Percentiles rank a stretch among this genome's conserved stretches.
These are phyloP conservation scores for Enteromius mattozi DNA, from an alignment of 2,797 vertebrate species.

Conservation along the genomic window DNA sequence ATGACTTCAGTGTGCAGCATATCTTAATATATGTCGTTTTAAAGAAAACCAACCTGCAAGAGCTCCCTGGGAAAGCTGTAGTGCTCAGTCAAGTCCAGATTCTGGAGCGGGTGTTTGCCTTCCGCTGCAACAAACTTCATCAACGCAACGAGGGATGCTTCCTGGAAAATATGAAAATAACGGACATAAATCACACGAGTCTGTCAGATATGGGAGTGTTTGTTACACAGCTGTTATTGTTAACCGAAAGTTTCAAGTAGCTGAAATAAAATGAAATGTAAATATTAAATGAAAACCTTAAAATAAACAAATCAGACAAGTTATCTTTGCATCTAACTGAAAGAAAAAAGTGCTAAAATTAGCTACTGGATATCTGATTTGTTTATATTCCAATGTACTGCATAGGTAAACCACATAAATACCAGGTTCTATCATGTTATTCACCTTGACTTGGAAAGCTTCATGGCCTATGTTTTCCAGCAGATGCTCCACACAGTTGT, in stretches of 20 bases:
- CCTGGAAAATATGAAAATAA: slow-evolving; percentile 71
- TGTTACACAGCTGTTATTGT: background rate
- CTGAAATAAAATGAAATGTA: background rate
- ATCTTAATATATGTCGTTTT: background rate
- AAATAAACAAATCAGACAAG: background rate
- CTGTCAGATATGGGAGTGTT: background rate
- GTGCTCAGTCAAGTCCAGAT: slow-evolving; percentile 84
- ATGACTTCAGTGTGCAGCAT: background rate
- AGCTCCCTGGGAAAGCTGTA: slow-evolving; percentile 86
- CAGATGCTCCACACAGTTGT: slow-evolving; percentile 80
- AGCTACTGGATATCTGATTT: background rate
- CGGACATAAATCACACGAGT: background rate
- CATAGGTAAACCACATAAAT: background rate
- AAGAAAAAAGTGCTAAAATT: background rate
- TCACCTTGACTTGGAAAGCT: slow-evolving; percentile 81
- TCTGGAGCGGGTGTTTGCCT: slow-evolving; percentile 82
- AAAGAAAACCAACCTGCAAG: slow-evolving; percentile 76
- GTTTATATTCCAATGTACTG: background rate
- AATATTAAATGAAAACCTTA: background rate
- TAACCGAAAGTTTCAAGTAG: background rate
- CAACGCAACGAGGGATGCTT: slow-evolving; percentile 82
- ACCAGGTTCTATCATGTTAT: background rate
- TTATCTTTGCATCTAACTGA: background rate
- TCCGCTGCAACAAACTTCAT: slow-evolving; percentile 89
- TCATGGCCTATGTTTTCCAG: slow-evolving; percentile 81